Percentiles rank a stretch among this genome's conserved stretches.
Evolutionary conservation across 2,113 vertebrate species (phyloP).

Genomic region (Turdus rufiventris): DNA sequence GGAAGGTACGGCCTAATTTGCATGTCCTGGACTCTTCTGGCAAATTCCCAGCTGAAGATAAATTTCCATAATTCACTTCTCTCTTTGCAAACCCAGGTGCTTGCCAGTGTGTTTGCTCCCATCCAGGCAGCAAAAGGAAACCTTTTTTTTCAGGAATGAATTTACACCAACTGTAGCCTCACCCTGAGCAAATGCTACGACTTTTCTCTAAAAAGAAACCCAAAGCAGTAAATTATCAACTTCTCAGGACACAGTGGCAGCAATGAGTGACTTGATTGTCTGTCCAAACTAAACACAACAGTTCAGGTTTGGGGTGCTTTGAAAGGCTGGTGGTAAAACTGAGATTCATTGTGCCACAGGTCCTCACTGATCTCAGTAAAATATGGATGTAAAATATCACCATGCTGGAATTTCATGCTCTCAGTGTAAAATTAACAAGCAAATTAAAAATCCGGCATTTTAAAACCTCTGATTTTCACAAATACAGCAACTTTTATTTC

Average conservation of each 20-base stretch:
- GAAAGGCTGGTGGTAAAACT: not conserved
- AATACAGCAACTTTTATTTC: not conserved
- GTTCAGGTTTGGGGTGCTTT: not conserved
- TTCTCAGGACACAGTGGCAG: not conserved
- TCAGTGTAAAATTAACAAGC: not conserved
- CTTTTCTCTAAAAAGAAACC: not conserved
- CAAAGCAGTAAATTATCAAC: rapidly evolving
- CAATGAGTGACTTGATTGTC: not conserved
- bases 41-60: not conserved
- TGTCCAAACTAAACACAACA: not conserved
- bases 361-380: not conserved
- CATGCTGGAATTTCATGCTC: not conserved
- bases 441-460: not conserved
- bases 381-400: not conserved
- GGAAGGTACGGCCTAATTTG: rapidly evolving
- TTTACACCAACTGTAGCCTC: rapidly evolving
- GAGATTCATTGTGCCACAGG: rapidly evolving
- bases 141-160: not conserved
- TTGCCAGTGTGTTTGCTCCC: not conserved
- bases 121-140: not conserved
- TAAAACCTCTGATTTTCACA: not conserved
- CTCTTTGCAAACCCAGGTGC: not conserved
- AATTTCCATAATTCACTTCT: not conserved
- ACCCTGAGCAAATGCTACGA: not conserved
- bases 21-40: not conserved